Evolutionary conservation across 2,888 invertebrate species (phyloP), one percentile per base, ranked within the genome.

Genomic region (Bombylius discolor): DNA sequence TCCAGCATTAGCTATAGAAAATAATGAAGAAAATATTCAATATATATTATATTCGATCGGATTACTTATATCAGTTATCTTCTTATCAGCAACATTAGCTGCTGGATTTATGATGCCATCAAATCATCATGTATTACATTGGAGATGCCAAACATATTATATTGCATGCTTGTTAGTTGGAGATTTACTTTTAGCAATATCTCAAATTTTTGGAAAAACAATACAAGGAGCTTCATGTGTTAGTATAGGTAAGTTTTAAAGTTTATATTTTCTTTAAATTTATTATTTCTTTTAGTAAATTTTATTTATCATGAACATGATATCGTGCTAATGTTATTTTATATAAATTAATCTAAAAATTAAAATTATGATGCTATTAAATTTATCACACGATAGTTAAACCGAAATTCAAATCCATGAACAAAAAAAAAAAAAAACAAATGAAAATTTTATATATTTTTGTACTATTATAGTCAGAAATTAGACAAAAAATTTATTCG

Each of bases 71-170:
- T 89, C 89, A 64, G 87, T 85, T 5, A 80, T 87, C 60, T 91
- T 91, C 77, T 77, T 91, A 70, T 83, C 85, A 47, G 86, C 88
- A 23, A 91, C 90, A 53, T 75, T 91, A 66, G 85, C 83, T 49
- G 85, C 89, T 12, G 86, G 89, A 23, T 86, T 84, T 66, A 78
- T 89, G 64, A 78, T 89, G 70, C 89, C 89, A 53, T 84, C 87
- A 62, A 86, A 87, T 64, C 86, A 87, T 76, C 90, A 89, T 76
- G 87, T 88, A 61, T 78, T 91, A 65, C 91, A 91, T 74, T 90
- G 90, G 87, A 81, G 88, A 66, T 90, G 90, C 70, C 90, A 91
- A 77, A 89, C 89, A 62, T 84, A 88, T 75, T 89, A 91, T 74
- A 88, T 91, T 63, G 83, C 84, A 60, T 88, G 89, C 68, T 81